A percentile compares a stretch with the other conserved stretches of the same genome.
phyloP scores from a whole-genome alignment of 2,888 invertebrate species.

The Diplolepis rosae region DNA sequence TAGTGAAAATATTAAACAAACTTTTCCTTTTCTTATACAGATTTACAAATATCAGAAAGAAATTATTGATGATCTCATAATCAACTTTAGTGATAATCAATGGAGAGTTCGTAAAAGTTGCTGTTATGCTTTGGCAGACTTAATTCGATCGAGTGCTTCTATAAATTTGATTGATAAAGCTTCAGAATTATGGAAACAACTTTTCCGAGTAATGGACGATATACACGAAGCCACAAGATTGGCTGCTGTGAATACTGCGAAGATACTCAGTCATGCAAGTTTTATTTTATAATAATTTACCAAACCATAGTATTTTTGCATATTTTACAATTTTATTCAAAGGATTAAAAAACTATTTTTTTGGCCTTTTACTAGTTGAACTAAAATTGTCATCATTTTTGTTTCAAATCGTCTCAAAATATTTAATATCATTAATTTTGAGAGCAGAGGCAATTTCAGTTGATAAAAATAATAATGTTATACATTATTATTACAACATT shows the following conservation, averaged over 20 bases:
- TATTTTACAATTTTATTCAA: too few relatives aligned
- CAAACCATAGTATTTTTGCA: too few relatives aligned
- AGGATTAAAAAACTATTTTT: too few relatives aligned
- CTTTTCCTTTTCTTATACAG: too few relatives aligned
- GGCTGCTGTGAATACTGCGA: constrained; percentile 83
- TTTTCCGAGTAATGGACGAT: constrained; percentile 95
- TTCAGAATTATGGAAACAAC: constrained; percentile 83
- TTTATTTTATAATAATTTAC: neutral
- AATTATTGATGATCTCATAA: constrained; percentile 86
- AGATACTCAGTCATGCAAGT: constrained; percentile 83
- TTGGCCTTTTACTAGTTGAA: too few relatives aligned
- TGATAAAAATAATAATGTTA: too few relatives aligned
- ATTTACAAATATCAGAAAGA: constrained; percentile 87
- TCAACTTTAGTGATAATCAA: constrained; percentile 87
- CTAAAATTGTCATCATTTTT: too few relatives aligned
- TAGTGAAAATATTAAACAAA: neutral
- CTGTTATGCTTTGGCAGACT: constrained; percentile 89
- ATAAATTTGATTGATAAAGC: constrained; percentile 71
- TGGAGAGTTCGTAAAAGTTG: constrained; percentile 95
- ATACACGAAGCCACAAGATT: constrained; percentile 91
- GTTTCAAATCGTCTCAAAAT: too few relatives aligned
- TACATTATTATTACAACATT: too few relatives aligned
- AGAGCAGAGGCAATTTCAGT: too few relatives aligned
- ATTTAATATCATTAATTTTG: too few relatives aligned
- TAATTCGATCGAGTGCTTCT: constrained; percentile 76